Conservation (phyloP, 2,888 invertebrate genomes). For the Nowickia ferox region DNA sequence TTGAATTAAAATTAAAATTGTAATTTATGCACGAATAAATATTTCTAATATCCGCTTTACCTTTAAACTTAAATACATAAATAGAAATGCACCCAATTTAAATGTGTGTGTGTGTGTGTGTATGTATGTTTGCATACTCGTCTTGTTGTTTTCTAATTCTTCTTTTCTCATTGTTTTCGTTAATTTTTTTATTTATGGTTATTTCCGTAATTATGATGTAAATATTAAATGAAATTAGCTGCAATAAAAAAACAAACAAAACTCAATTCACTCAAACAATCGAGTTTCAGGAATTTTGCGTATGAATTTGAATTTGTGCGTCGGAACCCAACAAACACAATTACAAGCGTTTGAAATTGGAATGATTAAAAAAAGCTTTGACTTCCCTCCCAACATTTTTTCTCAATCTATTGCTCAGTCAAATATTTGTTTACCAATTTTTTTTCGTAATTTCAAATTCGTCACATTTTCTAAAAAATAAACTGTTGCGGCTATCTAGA, state of each 20-base stretch:
- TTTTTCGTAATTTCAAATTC: too few relatives aligned
- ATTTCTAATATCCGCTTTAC: slow-evolving; percentile 69
- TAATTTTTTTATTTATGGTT: slow-evolving; percentile 62
- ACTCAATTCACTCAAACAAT: slow-evolving; percentile 22
- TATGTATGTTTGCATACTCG: background rate
- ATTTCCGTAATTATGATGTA: slow-evolving; percentile 68
- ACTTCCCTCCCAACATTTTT: too few relatives aligned
- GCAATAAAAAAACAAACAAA: slow-evolving; percentile 19
- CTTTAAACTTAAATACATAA: slow-evolving; percentile 14
- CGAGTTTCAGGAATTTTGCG: background rate
- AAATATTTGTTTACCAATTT: too few relatives aligned
- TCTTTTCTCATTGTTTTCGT: slow-evolving; percentile 24
- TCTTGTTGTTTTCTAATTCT: slow-evolving; percentile 14
- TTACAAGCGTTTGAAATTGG: background rate
- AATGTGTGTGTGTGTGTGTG: slow-evolving; percentile 2
- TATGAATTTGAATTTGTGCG: background rate
- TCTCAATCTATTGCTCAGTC: too few relatives aligned
- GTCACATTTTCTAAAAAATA: too few relatives aligned
- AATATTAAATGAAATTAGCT: slow-evolving; percentile 57
- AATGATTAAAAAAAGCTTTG: too few relatives aligned
- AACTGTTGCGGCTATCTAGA: too few relatives aligned
- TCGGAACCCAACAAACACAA: background rate
- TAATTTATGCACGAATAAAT: slow-evolving; percentile 62
- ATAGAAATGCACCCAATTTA: background rate
- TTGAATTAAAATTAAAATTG: background rate